These are phyloP conservation scores for Chymomyza fuscimana DNA, from an alignment of 2,888 invertebrate species.

Conservation along the genomic window DNA sequence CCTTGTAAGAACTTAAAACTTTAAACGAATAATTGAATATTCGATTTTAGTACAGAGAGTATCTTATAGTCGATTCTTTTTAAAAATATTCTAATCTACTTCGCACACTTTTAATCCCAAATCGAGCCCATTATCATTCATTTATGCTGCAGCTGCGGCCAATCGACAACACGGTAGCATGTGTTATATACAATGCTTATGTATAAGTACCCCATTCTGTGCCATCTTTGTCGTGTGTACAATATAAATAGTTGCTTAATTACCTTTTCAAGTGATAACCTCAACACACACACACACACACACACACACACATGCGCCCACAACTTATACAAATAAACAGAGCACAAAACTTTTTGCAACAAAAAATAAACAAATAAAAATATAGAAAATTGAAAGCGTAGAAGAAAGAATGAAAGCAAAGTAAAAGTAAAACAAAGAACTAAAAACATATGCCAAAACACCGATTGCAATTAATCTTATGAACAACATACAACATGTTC, in stretches of 20 bases:
- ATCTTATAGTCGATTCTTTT: too few relatives aligned
- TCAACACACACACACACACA: conserved; percentile 32
- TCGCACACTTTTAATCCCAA: neutral
- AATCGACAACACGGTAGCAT: neutral
- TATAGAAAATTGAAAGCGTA: conserved; percentile 37
- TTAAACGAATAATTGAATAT: too few relatives aligned
- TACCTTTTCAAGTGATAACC: conserved; percentile 54
- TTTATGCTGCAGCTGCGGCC: neutral
- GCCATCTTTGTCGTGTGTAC: neutral
- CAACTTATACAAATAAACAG: conserved; percentile 25
- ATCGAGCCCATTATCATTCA: neutral
- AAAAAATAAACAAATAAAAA: conserved; percentile 1
- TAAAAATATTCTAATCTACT: neutral
- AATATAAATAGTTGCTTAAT: conserved; percentile 55
- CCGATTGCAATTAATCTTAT: conserved; percentile 76
- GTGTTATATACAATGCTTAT: neutral
- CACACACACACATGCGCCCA: conserved; percentile 14
- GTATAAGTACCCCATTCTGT: neutral
- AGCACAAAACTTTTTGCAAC: conserved; percentile 1
- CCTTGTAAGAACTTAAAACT: too few relatives aligned
- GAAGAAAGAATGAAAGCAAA: conserved; percentile 24
- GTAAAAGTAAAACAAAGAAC: conserved; percentile 24
- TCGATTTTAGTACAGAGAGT: too few relatives aligned
- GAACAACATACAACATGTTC: conserved; percentile 44
- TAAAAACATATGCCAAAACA: conserved; percentile 74